These are phyloP conservation scores for Drosophila pallidifrons DNA, from an alignment of 1,140 invertebrate species.

Conservation along the genomic window DNA sequence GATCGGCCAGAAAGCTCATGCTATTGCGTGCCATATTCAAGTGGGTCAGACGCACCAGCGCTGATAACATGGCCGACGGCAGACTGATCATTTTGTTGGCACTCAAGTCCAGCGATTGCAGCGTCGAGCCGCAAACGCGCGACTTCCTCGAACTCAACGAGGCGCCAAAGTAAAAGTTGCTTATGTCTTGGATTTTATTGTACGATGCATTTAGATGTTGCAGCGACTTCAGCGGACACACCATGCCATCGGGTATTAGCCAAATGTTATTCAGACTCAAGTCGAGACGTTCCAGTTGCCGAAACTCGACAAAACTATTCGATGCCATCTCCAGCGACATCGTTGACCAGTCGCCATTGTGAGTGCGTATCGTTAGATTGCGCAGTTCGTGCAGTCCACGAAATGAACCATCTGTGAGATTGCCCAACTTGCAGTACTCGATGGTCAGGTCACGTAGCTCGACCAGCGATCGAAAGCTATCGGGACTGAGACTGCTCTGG, in stretches of 20 bases:
- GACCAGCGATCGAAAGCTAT: conserved; percentile 92
- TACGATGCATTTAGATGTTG: conserved; percentile 92
- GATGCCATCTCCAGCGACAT: conserved; percentile 92
- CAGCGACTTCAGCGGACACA: conserved; percentile 92
- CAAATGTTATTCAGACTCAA: conserved; percentile 95
- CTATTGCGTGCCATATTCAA: conserved; percentile 89
- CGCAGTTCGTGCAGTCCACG: conserved; percentile 91
- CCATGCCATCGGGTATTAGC: conserved; percentile 91
- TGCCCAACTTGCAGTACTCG: conserved; percentile 95
- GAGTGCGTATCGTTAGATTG: conserved; percentile 94
- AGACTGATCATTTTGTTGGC: conserved; percentile 93
- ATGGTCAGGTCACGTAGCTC: conserved; percentile 94
- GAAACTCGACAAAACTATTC: conserved; percentile 90
- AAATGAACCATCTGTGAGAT: conserved; percentile 94
- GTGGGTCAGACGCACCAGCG: conserved; percentile 88
- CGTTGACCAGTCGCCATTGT: conserved; percentile 95
- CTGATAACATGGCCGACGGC: conserved; percentile 91
- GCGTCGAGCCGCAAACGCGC: conserved; percentile 88
- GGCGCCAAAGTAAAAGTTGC: conserved; percentile 90
- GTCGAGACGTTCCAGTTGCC: conserved; percentile 91
- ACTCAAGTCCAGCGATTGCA: conserved; percentile 92
- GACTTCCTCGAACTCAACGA: conserved; percentile 87
- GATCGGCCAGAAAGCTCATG: conserved; percentile 91
- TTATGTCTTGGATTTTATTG: conserved; percentile 92
- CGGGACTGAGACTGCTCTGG: conserved; percentile 93